phyloP scores from a whole-genome alignment of 64 coral and sea anemone genomes.

The Stichodactyla mertensii region DNA sequence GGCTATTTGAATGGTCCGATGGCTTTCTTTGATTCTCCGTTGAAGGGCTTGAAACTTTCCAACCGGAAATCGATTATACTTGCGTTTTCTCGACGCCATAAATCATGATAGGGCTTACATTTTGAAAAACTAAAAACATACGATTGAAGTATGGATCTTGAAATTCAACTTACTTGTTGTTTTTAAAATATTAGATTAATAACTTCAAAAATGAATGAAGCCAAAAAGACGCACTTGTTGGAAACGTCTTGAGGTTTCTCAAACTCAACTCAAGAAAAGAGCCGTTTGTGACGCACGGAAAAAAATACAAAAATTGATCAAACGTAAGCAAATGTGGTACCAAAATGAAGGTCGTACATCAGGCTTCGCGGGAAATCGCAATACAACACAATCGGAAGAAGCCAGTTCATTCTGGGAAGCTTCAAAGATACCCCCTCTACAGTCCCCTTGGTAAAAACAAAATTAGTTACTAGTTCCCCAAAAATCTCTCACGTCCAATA shows the following conservation, averaged over 20 bases:
- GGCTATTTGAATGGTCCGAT: neutral
- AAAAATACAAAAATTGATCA: neutral
- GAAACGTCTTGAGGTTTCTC: neutral
- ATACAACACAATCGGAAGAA: neutral
- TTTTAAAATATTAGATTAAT: neutral
- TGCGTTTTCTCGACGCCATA: neutral
- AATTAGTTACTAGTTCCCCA: neutral
- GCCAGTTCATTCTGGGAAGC: neutral
- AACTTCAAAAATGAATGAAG: conserved; percentile 7
- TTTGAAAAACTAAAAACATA: conserved; percentile 13
- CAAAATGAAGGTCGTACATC: neutral
- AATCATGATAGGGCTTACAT: neutral
- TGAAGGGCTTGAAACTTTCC: neutral
- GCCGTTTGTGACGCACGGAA: neutral
- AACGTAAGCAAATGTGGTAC: neutral
- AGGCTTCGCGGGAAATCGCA: neutral
- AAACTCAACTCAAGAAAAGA: neutral
- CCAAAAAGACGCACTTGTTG: neutral
- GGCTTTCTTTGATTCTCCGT: neutral
- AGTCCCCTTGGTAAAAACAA: neutral
- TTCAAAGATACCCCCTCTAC: neutral
- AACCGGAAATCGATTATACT: conserved; percentile 7
- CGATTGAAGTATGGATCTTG: neutral
- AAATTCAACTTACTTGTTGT: neutral
- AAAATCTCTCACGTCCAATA: neutral